These are phyloP conservation scores for Pogonocichla stellata DNA, from an alignment of 2,113 vertebrate species.

Conservation along the genomic window DNA sequence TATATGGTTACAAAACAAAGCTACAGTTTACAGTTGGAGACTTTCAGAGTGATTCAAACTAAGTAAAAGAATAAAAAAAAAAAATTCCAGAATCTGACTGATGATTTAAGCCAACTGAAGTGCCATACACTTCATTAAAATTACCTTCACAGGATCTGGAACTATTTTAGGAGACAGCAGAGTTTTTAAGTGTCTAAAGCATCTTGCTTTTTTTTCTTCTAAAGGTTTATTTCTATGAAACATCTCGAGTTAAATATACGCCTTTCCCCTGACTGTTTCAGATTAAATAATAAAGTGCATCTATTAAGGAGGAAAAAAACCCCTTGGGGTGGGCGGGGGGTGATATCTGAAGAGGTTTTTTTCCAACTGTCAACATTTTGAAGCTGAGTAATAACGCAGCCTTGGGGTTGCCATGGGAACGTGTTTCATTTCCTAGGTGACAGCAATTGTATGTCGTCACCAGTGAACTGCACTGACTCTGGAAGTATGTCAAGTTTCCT, in stretches of 20 bases:
- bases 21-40: conserved; percentile 7
- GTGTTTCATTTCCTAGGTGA: conserved; percentile 77
- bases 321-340: not conserved
- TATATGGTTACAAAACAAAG: conserved; percentile 29
- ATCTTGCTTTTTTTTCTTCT: not conserved
- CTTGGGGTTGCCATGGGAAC: conserved; percentile 78
- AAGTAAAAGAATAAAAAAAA: not conserved
- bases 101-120: conserved; percentile 28
- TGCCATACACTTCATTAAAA: conserved; percentile 29
- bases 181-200: not conserved
- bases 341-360: conserved; percentile 15
- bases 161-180: not conserved
- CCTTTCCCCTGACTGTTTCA: not conserved
- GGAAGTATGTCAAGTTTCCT: conserved; percentile 49
- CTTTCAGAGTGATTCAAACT: conserved; percentile 40
- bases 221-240: not conserved
- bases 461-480: conserved; percentile 51
- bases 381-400: conserved; percentile 69
- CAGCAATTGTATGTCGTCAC: conserved; percentile 72
- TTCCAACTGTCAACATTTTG: conserved; percentile 64
- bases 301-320: not conserved
- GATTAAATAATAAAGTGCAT: conserved; percentile 14
- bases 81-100: not conserved
- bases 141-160: not conserved
- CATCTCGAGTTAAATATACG: conserved; percentile 21